A percentile compares a stretch with the other conserved stretches of the same genome.
phyloP scores from a whole-genome alignment of 37 sponge, comb jelly and placozoan genomes.

The Aplysina aerophoba region DNA sequence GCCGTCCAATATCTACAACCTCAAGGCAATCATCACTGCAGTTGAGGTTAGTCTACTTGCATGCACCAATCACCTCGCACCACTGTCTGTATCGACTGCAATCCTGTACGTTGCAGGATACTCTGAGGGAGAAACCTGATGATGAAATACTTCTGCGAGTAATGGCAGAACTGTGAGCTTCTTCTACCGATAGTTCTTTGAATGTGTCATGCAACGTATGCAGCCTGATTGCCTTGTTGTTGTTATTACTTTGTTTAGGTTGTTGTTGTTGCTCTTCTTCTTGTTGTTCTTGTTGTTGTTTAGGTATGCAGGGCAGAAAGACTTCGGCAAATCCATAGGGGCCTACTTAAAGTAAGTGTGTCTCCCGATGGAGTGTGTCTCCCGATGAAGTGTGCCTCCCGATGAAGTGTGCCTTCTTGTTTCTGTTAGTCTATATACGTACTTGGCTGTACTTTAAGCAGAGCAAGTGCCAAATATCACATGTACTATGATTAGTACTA shows the following conservation, averaged over 20 bases:
- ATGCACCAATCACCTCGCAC: too few species aligned
- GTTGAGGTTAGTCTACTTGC: conserved; percentile 50
- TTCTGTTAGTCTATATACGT: too few species aligned
- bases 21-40: conserved; percentile 67
- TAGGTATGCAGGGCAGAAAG: conserved; percentile 71
- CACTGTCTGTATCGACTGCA: too few species aligned
- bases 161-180: conserved; percentile 68
- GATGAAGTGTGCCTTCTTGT: too few species aligned
- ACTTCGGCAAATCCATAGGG: conserved; percentile 85
- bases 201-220: background rate
- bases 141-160: conserved; percentile 65
- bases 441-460: too few species aligned
- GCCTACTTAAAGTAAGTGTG: conserved; percentile 77
- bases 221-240: background rate
- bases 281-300: background rate
- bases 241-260: background rate
- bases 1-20: conserved; percentile 77
- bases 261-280: background rate
- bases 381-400: too few species aligned
- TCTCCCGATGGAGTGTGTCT: too few species aligned
- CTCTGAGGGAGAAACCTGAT: conserved; percentile 5
- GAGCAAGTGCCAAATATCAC: too few species aligned
- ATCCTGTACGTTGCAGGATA: conserved; percentile 24
- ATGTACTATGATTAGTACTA: too few species aligned
- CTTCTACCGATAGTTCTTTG: background rate